phyloP scores from a whole-genome alignment of 2,113 vertebrate species.

The Regulus satrapa region DNA sequence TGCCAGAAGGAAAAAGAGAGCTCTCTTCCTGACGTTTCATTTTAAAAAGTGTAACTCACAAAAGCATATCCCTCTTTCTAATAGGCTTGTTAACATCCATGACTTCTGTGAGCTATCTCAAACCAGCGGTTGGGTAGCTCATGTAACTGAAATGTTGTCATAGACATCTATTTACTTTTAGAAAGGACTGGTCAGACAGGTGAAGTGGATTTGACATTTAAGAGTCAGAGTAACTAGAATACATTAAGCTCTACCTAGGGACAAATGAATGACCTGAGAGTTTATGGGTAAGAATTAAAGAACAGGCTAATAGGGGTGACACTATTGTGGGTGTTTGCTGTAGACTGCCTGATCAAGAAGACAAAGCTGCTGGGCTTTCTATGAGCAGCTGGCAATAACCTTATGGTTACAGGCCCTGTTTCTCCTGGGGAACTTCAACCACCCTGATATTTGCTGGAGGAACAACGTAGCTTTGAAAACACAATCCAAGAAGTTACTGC shows the following conservation, averaged over 20 bases:
- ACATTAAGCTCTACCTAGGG: background rate
- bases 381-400: background rate
- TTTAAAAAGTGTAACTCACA: no score
- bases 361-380: background rate
- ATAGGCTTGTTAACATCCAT: no score
- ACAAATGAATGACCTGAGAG: background rate
- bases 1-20: no score
- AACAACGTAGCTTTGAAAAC: rapidly evolving
- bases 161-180: background rate
- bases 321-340: background rate
- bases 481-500: background rate
- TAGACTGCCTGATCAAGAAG: no score
- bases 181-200: background rate
- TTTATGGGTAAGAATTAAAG: background rate
- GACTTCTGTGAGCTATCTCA: no score
- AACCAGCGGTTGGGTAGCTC: background rate
- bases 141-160: background rate
- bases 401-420: background rate
- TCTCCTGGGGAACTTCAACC: background rate
- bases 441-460: background rate
- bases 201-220: background rate
- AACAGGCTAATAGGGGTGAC: background rate
- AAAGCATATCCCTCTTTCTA: no score
- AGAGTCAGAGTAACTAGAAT: background rate
- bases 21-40: no score